phyloP scores from a whole-genome alignment of 2,888 invertebrate genomes.

The Poecilobothrus nobilitatus region DNA sequence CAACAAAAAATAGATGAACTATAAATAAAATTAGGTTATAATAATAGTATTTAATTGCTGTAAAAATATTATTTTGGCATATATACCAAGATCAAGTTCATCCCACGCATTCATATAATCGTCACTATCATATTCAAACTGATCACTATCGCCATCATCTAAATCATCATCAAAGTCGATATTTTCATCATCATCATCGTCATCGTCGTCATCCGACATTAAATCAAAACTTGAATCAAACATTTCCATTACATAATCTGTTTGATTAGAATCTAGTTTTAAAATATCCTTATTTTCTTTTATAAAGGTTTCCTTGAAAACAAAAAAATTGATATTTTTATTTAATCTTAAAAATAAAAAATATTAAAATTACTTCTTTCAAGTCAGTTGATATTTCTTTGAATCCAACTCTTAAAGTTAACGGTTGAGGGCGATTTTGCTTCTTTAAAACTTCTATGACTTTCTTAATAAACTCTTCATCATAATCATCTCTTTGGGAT shows the following conservation, averaged over 20 bases:
- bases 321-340: neutral
- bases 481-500: conserved; percentile 11
- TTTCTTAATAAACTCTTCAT: conserved; percentile 8
- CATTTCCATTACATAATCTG: conserved; percentile 10
- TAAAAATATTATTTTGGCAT: no score
- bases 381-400: neutral
- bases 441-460: conserved; percentile 14
- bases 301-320: neutral
- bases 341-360: neutral
- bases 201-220: neutral
- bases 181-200: conserved; percentile 2
- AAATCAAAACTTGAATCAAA: neutral
- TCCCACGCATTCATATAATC: neutral
- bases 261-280: neutral
- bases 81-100: neutral
- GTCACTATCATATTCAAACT: conserved; percentile 1
- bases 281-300: neutral
- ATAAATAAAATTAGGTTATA: no score
- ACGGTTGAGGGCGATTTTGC: neutral
- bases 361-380: neutral
- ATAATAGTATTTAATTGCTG: no score
- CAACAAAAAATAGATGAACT: no score
- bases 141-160: neutral
- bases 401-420: conserved; percentile 10
- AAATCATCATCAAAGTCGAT: neutral